Evolutionary conservation across 2,113 vertebrate genomes (phyloP), one percentile per base, ranked within the genome.

Genomic region (Callipepla californica): DNA sequence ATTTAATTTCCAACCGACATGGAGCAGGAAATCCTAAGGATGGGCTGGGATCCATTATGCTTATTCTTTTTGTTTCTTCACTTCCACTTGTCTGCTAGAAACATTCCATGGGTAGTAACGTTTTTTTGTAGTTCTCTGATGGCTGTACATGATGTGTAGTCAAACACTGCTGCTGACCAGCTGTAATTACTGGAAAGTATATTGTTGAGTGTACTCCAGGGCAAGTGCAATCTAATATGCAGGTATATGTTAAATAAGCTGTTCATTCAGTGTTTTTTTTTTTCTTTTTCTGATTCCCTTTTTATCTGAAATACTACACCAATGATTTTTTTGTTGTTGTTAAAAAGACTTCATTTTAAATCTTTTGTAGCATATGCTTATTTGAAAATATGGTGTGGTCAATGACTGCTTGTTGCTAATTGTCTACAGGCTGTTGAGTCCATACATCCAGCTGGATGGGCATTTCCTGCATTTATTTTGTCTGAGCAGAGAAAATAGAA

Each of bases 1-100:
- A 42, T 87, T 84, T 90, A 79, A 93, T 96, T 92, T 87, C 66
- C 66, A 91, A 6, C 23, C 73, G 92, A 68, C 81, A 73, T 22
- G 59, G 23, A 22, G 7, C 89, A 94, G 95, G 89, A 96, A 95
- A 91, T 96, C 50, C 77, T 89, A 91, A 93, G 89, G 77, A 93
- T 96, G 91, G 89, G 83, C 79, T 95, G 84, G 91, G 77, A 90
- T 78, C 20, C 53, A 53, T 92, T 76, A 73, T 87, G 62, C 80
- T 94, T 87, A 69, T 78, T 92, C 88, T 89, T 92, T 88, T 89
- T 94, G 48, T 89, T 94, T 82, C 66, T 96, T 94, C 61, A 81
- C 40, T 94, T 92, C 86, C 89, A 96, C 26, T 89, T 87, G 58
- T 90, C 74, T 92, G 58, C 58, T 75, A 65, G 62, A 89, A 85